Conservation (phyloP, 2,797 vertebrate species). For the Euthynnus affinis region DNA sequence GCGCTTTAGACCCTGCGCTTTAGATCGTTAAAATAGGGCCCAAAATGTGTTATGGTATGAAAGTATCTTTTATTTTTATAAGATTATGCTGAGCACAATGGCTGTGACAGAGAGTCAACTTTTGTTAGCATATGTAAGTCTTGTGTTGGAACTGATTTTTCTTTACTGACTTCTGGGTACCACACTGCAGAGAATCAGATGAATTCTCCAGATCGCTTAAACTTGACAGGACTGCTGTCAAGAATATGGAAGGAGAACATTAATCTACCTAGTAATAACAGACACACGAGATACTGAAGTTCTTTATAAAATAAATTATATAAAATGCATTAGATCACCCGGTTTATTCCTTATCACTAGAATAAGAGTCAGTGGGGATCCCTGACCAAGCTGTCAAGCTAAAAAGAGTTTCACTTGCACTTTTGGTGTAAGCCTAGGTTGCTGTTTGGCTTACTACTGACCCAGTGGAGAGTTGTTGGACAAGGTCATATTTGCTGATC, state of each 20-base stretch:
- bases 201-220: background rate
- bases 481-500: constrained; percentile 97
- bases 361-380: background rate
- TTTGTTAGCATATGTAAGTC: too few species aligned
- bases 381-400: background rate
- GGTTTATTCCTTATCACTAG: background rate
- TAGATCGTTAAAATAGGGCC: too few species aligned
- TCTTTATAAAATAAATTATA: background rate
- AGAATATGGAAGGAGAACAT: background rate
- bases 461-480: constrained; percentile 95
- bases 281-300: background rate
- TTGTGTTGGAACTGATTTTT: background rate
- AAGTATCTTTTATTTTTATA: background rate
- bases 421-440: background rate
- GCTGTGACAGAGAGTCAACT: too few species aligned
- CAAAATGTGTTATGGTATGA: background rate
- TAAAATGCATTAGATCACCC: background rate
- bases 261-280: too few species aligned
- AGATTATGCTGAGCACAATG: background rate
- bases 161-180: too few species aligned
- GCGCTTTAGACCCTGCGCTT: too few species aligned
- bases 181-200: background rate
- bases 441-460: constrained; percentile 75
- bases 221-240: background rate
- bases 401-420: background rate